Conservation (phyloP, 2,888 invertebrate species). For the Slavum lentiscoides region DNA sequence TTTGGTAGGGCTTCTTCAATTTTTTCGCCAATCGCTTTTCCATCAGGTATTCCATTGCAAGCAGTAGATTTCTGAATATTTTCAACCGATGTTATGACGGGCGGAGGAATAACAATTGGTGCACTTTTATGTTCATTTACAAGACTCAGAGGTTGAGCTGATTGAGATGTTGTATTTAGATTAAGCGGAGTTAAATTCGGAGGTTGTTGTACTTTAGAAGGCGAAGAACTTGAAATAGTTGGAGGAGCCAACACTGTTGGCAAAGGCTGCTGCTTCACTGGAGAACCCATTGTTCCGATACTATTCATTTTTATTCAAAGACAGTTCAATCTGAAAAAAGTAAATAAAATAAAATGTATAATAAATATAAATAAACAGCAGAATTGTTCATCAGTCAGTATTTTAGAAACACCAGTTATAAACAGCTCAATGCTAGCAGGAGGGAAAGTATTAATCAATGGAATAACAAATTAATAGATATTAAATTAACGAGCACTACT, state of each 20-base stretch:
- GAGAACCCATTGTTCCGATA: conserved; percentile 49
- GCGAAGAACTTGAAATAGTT: conserved; percentile 37
- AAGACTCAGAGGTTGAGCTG: conserved; percentile 45
- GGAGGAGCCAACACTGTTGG: conserved; percentile 44
- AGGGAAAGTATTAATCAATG: no score
- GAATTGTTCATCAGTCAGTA: no score
- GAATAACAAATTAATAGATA: no score
- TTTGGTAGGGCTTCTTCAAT: conserved; percentile 59
- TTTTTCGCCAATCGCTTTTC: conserved; percentile 57
- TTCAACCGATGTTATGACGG: conserved; percentile 25
- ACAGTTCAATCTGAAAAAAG: conserved; percentile 34
- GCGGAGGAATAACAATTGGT: conserved; percentile 8
- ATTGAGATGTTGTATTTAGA: conserved; percentile 41
- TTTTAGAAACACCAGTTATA: no score
- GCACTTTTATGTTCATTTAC: conserved; percentile 45
- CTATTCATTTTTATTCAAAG: conserved; percentile 32
- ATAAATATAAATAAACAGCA: not conserved
- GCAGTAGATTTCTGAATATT: conserved; percentile 39
- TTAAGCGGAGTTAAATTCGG: conserved; percentile 45
- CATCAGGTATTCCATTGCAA: conserved; percentile 49
- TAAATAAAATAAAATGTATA: not conserved
- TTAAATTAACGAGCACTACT: no score
- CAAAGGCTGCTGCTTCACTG: conserved; percentile 44
- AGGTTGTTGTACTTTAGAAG: conserved; percentile 48
- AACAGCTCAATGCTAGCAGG: no score